Evolutionary conservation across 2,113 vertebrate species (phyloP).

Genomic region (Arenaria interpres): DNA sequence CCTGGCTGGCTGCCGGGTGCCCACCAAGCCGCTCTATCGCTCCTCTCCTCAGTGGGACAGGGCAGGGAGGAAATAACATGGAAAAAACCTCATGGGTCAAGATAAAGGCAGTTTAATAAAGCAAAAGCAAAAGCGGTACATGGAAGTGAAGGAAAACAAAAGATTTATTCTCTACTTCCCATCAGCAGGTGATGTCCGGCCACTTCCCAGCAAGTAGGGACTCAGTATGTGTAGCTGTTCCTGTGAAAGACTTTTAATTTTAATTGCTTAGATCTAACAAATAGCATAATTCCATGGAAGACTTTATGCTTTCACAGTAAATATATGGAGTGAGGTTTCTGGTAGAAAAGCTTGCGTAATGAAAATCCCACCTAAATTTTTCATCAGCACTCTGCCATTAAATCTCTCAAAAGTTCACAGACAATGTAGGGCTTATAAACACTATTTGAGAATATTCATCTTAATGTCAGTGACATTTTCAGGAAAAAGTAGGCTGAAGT

Average conservation of each 20-base stretch:
- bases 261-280: neutral
- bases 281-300: neutral
- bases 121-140: rapidly evolving
- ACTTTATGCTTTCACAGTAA: neutral
- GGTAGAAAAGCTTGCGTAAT: neutral
- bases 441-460: neutral
- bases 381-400: neutral
- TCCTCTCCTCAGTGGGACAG: neutral
- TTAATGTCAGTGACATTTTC: slow-evolving; percentile 27
- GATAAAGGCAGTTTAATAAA: neutral
- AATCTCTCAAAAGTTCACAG: neutral
- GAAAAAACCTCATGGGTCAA: neutral
- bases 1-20: neutral
- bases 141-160: neutral
- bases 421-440: neutral
- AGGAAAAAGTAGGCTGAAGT: slow-evolving; percentile 11
- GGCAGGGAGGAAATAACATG: neutral
- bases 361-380: slow-evolving; percentile 7
- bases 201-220: neutral
- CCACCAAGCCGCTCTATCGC: neutral
- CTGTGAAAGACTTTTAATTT: neutral
- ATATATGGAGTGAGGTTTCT: slow-evolving; percentile 4
- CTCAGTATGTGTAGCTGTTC: rapidly evolving
- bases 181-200: neutral
- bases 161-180: neutral